phyloP scores from a whole-genome alignment of 2,113 vertebrate species.

The Benitochromis conjunctus region DNA sequence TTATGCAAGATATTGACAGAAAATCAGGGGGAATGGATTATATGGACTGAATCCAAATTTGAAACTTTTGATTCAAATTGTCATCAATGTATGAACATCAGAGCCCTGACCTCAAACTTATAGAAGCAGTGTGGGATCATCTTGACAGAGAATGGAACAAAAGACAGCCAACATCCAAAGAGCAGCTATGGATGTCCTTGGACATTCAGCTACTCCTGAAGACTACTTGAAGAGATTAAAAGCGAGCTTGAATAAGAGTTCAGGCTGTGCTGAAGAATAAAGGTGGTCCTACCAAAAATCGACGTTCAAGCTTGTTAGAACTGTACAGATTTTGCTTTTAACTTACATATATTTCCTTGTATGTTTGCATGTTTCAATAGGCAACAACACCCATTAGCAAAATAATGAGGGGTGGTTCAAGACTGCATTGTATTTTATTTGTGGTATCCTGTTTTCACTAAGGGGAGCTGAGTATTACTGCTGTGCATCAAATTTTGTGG shows the following conservation, averaged over 20 bases:
- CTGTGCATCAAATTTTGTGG: background rate
- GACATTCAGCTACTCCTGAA: background rate
- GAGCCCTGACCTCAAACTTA: background rate
- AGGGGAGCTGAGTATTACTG: background rate
- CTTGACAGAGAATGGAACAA: background rate
- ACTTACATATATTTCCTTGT: background rate
- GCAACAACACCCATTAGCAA: accelerated
- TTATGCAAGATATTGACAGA: background rate
- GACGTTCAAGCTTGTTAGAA: background rate
- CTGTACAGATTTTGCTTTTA: background rate
- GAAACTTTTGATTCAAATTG: background rate
- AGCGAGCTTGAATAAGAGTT: background rate
- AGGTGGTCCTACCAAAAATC: background rate
- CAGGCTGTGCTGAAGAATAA: background rate
- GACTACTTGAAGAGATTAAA: background rate
- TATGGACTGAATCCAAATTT: background rate
- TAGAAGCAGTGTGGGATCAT: background rate
- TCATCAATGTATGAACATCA: background rate
- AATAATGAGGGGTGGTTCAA: background rate
- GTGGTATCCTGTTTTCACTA: background rate
- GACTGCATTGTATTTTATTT: background rate
- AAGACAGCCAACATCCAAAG: background rate
- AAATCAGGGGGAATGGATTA: background rate
- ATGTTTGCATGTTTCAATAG: background rate
- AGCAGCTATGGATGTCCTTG: background rate